Evolutionary conservation across 2,113 vertebrate genomes (phyloP), one percentile per base, ranked within the genome.

Genomic region (Phocoena sinus): DNA sequence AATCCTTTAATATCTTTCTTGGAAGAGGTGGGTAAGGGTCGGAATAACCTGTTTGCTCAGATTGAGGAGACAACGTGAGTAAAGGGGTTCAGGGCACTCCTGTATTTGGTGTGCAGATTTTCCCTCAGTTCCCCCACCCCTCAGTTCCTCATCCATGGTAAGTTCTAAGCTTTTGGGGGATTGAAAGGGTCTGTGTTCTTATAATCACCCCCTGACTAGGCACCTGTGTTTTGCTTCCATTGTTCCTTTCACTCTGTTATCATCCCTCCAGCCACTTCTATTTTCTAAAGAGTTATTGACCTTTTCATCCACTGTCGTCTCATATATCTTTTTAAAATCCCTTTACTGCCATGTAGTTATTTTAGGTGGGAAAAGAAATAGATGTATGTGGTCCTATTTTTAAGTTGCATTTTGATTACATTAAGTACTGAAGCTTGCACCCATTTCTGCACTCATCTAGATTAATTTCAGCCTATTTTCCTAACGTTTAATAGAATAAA

Each of bases 401-500:
- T 25, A 71, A 74, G 58, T 95, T 89, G 38, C 33, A 91, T 84
- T 79, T 83, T 82, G 77, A 96, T 91, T 85, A 41, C 41, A n/a
- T 84, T 95, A 76, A 94, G 38, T 65, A 44, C 31, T 85, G 82
- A 93, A 50, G 25, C 10, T 84, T 77, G 8, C 6, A 89, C 53
- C n/a, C 31, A 73, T 67, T 95, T 91, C 36, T 77, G 31, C 4
- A 56, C 20, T 41, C 41, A 90, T 47, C 44, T 83, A 76, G 84
- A 81, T 96, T 73, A 89, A 95, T 82, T 89, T 91, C 56, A 94
- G 18, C 50, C 38, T 96, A 65, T 73, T 95, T 91, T 80, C 21
- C 60, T 89, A 70, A 74, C 23, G 9, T 94, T 96, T 96, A 73
- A 31, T 89, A 94, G 84, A 81, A 93, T 18, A 94, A 89, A 95